phyloP scores from a whole-genome alignment of 1,140 invertebrate genomes.

The Brachionus rotundiformis region DNA sequence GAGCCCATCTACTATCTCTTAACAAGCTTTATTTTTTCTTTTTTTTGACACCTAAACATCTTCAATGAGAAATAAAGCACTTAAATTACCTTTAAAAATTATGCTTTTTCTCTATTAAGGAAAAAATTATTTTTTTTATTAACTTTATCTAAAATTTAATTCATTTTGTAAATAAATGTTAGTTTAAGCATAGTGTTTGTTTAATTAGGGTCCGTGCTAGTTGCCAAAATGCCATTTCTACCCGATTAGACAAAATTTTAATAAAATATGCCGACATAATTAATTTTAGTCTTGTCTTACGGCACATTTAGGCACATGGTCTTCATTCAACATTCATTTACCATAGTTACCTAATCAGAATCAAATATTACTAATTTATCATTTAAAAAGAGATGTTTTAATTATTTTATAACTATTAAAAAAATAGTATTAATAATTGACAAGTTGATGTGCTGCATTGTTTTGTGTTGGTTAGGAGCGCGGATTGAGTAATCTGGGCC shows the following conservation, averaged over 20 bases:
- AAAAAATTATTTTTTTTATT: background rate
- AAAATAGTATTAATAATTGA: background rate
- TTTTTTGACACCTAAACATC: slow-evolving; percentile 7
- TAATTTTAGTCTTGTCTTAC: background rate
- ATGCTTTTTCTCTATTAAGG: background rate
- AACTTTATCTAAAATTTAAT: background rate
- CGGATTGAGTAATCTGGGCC: background rate
- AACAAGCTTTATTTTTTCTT: too few relatives aligned
- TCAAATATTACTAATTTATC: too few relatives aligned
- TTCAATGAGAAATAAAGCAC: background rate
- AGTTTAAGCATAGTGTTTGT: background rate
- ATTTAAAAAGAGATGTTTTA: too few relatives aligned
- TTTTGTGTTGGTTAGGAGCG: background rate
- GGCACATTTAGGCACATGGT: background rate
- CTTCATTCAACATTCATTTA: background rate
- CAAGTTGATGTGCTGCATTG: background rate
- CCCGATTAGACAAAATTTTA: background rate
- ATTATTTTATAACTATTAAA: background rate
- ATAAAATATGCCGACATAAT: background rate
- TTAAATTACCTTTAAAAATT: background rate
- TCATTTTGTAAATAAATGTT: background rate
- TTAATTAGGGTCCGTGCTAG: background rate
- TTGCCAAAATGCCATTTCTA: background rate
- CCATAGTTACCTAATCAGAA: background rate
- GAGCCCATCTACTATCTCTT: background rate